Base-by-base conservation (phyloP, 2,113 vertebrate genomes). In the Urocynchramus pylzowi region DNA sequence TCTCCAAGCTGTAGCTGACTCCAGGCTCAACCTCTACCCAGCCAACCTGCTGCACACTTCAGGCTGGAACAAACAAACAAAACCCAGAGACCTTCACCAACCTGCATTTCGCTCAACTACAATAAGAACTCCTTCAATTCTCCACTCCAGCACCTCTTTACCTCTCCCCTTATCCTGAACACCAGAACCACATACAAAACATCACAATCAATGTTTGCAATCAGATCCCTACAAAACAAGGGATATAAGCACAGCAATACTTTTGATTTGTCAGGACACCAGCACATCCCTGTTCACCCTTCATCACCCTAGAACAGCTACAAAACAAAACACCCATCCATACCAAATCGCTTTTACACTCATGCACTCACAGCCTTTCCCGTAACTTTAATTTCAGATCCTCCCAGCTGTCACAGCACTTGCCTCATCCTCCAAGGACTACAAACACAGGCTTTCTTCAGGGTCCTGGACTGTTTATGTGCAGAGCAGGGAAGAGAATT, bases 401-500 rank as follows among this genome's bases (percentile, higher is more conserved):
- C 91, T 81, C 73, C 50, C 90, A 92, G 93, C 91, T 96, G 95
- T 77, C 89, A 57, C 87, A 44, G 85, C 18, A 23, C 84, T 92
- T 86, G 91, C 91, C 79, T 84, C 42, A 67, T 76, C 87, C 95
- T 94, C 93, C 8, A 3, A 97, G 96, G 94, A 93, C 82, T 79
- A 94, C 90, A 92, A 94, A 89, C 27, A 37, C 76, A 81, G 78
- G 83, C 80, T 90, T 92, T 92, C 88, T 93, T 94, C 93, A 61
- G 69, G 80, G 79, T 77, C 87, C 77, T 54, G 60, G 81, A 52
- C 94, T 91, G 95, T 92, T 96, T 79, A 82, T 37, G 86, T 71
- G 95, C 94, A 87, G 89, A 86, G 65, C 1, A 4, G 84, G 52
- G 75, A 50, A 44, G 79, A 78, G 92, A 95, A 95, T 56, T 78